Conservation (phyloP, 1,140 invertebrate species). For the Caenorhabditis brenneri region DNA sequence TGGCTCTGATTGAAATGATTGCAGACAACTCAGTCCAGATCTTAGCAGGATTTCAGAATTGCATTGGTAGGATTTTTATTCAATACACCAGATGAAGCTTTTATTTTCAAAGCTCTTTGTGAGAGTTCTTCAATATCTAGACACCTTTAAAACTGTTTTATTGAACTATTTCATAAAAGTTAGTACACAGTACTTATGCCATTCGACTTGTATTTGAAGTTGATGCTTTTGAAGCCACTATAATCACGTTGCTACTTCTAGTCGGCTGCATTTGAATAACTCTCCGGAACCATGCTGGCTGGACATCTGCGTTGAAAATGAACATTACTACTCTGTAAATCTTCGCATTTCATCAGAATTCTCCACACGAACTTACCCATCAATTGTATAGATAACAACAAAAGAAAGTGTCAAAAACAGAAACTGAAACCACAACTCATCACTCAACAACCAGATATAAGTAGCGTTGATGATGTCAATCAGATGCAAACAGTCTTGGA, state of each 20-base stretch:
- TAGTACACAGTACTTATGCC: background rate
- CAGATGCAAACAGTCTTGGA: conserved; percentile 7
- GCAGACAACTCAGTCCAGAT: no score
- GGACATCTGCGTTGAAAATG: background rate
- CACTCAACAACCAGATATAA: background rate
- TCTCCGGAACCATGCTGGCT: background rate
- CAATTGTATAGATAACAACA: background rate
- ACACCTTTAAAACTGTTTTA: no score
- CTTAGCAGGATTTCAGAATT: no score
- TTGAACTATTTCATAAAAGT: background rate
- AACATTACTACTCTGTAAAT: background rate
- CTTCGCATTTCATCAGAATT: background rate
- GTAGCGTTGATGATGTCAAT: background rate
- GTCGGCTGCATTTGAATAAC: background rate
- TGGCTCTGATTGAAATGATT: no score
- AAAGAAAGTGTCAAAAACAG: background rate
- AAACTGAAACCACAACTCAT: conserved; percentile 13
- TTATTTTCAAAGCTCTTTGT: no score
- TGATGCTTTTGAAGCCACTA: background rate
- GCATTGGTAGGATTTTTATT: no score
- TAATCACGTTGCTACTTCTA: background rate
- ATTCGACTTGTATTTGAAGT: background rate
- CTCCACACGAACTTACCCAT: no score
- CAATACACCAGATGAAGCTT: no score
- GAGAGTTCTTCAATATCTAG: no score